phyloP scores from a whole-genome alignment of 2,797 vertebrate species.

The Phoxinus dragarum region DNA sequence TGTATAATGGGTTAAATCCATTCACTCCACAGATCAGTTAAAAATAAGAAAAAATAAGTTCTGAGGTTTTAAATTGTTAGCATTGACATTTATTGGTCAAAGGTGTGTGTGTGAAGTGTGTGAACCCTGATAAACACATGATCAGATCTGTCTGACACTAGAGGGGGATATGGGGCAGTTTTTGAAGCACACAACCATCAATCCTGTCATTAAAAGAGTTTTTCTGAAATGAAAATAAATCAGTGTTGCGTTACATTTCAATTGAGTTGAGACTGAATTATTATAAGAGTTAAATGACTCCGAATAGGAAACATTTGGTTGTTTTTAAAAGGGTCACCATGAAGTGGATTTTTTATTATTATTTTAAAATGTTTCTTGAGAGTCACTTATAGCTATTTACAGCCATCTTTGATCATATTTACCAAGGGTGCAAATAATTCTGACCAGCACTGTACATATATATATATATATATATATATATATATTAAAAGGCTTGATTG shows the following conservation, averaged over 20 bases:
- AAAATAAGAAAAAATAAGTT: neutral
- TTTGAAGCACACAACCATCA: neutral
- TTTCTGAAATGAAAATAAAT: neutral
- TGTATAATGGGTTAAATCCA: neutral
- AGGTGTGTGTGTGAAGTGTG: neutral
- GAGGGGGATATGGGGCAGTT: neutral
- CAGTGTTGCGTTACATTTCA: neutral
- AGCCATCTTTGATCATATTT: too few species aligned
- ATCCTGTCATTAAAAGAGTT: neutral
- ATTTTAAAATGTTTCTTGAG: too few species aligned
- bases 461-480: too few species aligned
- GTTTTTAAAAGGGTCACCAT: neutral
- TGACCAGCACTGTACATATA: too few species aligned
- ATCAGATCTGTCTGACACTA: neutral
- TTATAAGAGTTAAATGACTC: neutral
- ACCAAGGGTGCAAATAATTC: too few species aligned
- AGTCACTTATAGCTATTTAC: too few species aligned
- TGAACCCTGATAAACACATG: neutral
- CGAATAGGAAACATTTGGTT: neutral
- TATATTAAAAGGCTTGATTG: too few species aligned
- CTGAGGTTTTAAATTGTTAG: too few species aligned
- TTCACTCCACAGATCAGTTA: too few species aligned
- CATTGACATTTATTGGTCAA: neutral
- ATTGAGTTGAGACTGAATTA: neutral
- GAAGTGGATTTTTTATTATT: too few species aligned